A percentile compares a stretch with the other conserved stretches of the same genome.
Conservation (phyloP, 2,888 invertebrate species). For the Orthosia incerta region DNA sequence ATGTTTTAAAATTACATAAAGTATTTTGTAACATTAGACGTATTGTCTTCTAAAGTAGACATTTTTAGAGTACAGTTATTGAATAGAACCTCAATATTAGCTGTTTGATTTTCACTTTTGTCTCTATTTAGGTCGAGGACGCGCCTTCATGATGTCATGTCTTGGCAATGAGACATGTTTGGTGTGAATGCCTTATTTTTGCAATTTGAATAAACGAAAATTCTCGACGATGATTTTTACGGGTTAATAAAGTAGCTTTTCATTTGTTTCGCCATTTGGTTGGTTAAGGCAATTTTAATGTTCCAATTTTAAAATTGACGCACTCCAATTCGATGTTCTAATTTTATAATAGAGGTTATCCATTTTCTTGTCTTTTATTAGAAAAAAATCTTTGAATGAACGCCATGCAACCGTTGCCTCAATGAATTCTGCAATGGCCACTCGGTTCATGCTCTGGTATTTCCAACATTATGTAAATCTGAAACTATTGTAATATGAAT, state of each 20-base stretch:
- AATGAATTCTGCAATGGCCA: slow-evolving; percentile 53
- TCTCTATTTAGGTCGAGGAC: slow-evolving; percentile 86
- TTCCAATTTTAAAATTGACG: slow-evolving; percentile 22
- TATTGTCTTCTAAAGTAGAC: slow-evolving; percentile 36
- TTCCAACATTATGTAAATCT: slow-evolving; percentile 58
- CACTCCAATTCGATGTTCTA: slow-evolving; percentile 2
- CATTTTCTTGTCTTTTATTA: slow-evolving; percentile 20
- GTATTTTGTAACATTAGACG: slow-evolving; percentile 53
- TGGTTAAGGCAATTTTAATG: slow-evolving; percentile 11
- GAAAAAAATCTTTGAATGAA: slow-evolving; percentile 54
- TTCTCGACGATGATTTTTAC: slow-evolving; percentile 1
- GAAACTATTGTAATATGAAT: slow-evolving; percentile 20
- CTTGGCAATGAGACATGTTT: slow-evolving; percentile 51
- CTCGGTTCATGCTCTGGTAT: slow-evolving; percentile 28
- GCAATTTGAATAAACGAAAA: slow-evolving; percentile 50
- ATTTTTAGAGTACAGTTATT: slow-evolving; percentile 48
- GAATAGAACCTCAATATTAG: slow-evolving; percentile 70
- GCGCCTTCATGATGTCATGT: slow-evolving; percentile 75
- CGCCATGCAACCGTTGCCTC: slow-evolving; percentile 33
- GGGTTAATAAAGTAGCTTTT: slow-evolving; percentile 2
- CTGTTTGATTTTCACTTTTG: slow-evolving; percentile 85
- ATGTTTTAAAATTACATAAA: slow-evolving; percentile 56
- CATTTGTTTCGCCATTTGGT: not conserved
- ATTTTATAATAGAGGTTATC: slow-evolving; percentile 16
- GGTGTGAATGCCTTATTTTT: slow-evolving; percentile 58